phyloP scores from a whole-genome alignment of 2,113 vertebrate species.

The Prionailurus bengalensis region DNA sequence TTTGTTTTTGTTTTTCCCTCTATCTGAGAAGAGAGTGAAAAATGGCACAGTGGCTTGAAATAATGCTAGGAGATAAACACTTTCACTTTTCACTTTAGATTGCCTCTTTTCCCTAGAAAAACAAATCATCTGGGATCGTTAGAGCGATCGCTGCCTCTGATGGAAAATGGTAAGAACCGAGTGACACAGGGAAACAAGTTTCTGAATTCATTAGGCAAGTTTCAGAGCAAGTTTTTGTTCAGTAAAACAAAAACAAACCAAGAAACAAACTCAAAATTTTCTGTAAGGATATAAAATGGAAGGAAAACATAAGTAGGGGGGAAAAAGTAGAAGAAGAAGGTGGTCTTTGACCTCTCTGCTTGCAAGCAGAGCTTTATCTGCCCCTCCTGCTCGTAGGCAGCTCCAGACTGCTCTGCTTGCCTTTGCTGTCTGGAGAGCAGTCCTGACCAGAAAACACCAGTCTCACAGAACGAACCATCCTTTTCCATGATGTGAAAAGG shows the following conservation, averaged over 20 bases:
- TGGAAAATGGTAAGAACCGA: background rate
- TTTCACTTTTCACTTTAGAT: slow-evolving; percentile 26
- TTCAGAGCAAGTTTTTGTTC: background rate
- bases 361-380: background rate
- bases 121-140: background rate
- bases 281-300: background rate
- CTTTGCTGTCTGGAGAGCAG: background rate
- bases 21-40: slow-evolving; percentile 42
- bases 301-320: background rate
- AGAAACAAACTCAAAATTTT: background rate
- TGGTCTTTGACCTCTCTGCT: background rate
- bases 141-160: background rate
- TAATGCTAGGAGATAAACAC: background rate
- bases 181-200: background rate
- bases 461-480: background rate
- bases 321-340: background rate
- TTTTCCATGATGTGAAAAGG: slow-evolving; percentile 36
- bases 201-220: background rate
- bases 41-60: slow-evolving; percentile 27
- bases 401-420: background rate
- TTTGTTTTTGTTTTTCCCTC: background rate
- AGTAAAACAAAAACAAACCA: background rate
- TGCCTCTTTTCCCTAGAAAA: slow-evolving; percentile 16
- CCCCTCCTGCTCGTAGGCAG: background rate
- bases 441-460: background rate